Evolutionary conservation across 1,140 invertebrate species (phyloP).

Genomic region (Aphelinus atriplicis): DNA sequence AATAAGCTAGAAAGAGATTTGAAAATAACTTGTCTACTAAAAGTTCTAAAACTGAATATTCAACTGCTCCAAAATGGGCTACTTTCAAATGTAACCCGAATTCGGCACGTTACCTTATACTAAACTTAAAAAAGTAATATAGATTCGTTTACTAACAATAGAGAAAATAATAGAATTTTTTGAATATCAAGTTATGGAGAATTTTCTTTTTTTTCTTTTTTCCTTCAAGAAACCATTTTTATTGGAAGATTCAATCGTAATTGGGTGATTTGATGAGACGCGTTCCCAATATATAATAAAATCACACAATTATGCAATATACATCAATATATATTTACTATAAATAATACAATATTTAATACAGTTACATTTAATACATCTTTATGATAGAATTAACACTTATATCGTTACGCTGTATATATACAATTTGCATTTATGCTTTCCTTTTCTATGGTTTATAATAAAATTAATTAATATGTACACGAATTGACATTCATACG

Average conservation of each 20-base stretch:
- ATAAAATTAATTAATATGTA: conserved; percentile 65
- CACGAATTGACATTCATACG: conserved; percentile 61
- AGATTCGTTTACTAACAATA: background rate
- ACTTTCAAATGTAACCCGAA: too few species aligned
- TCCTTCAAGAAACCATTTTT: too few species aligned
- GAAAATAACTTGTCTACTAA: too few species aligned
- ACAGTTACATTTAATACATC: conserved; percentile 63
- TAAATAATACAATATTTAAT: conserved; percentile 66
- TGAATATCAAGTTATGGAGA: conserved; percentile 29
- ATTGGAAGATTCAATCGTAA: too few species aligned
- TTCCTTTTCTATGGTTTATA: conserved; percentile 46
- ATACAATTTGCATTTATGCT: conserved; percentile 50
- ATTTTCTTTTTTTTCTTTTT: too few species aligned
- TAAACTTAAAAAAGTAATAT: too few species aligned
- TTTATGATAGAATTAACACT: conserved; percentile 55
- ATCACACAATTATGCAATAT: conserved; percentile 57
- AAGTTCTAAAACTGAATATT: too few species aligned
- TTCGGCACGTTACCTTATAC: too few species aligned
- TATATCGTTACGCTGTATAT: conserved; percentile 57
- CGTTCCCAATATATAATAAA: conserved; percentile 36
- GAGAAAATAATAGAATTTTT: background rate
- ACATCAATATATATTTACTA: conserved; percentile 63
- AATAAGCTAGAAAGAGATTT: too few species aligned
- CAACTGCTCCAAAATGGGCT: too few species aligned
- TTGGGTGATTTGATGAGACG: too few species aligned